Conservation (phyloP, 1,140 invertebrate genomes). For the Panagrolaimus sp. region DNA sequence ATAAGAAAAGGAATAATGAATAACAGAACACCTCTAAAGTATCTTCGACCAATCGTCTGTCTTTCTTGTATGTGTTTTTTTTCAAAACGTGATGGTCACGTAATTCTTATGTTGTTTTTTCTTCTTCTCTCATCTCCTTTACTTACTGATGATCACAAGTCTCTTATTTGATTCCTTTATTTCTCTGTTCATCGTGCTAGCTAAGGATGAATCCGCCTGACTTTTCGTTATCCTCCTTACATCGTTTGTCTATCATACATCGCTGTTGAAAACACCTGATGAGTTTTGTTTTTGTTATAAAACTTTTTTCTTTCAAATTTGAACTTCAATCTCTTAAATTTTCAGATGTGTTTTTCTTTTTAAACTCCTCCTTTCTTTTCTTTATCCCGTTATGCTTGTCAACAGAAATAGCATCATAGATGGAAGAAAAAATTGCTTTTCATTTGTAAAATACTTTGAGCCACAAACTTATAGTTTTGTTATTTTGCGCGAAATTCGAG, state of each 20-base stretch:
- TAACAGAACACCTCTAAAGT: not conserved
- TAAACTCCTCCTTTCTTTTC: too few relatives aligned
- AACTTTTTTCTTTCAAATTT: not conserved
- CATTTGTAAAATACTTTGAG: not conserved
- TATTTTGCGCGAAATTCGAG: not conserved
- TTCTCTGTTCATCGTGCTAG: not conserved
- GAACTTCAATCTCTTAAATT: not conserved
- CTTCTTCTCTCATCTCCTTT: not conserved
- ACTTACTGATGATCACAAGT: constrained; percentile 10
- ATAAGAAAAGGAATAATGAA: not conserved
- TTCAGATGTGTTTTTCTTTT: not conserved
- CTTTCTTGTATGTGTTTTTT: not conserved
- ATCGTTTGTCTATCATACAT: not conserved
- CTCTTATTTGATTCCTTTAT: not conserved
- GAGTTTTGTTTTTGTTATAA: not conserved
- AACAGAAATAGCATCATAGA: constrained; percentile 1
- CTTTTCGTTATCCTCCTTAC: not conserved
- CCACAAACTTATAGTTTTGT: not conserved
- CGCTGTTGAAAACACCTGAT: constrained; percentile 4
- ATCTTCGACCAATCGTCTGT: not conserved
- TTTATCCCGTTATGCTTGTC: too few relatives aligned
- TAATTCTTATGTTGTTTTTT: not conserved
- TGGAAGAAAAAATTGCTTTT: not conserved
- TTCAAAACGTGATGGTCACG: constrained; percentile 2
- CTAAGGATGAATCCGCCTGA: constrained; percentile 6